Conservation (phyloP, 2,888 invertebrate genomes). For the Bursaphelenchus okinawaensis region DNA sequence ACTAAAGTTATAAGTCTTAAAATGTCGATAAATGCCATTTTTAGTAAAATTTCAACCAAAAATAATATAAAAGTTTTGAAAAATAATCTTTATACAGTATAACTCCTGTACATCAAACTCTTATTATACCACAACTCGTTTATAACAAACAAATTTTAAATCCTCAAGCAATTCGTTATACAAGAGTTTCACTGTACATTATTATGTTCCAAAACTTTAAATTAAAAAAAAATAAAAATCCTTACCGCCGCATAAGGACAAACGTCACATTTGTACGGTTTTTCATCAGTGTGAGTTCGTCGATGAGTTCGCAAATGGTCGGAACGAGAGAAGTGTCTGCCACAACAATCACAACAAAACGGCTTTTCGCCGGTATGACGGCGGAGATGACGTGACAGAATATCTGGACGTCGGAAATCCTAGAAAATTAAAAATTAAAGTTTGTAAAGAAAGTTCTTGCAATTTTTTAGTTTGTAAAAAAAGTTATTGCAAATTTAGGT, state of each 20-base stretch:
- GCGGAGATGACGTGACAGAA: slow-evolving; percentile 49
- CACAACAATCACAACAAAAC: slow-evolving; percentile 49
- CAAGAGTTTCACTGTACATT: no score
- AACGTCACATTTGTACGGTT: slow-evolving; percentile 49
- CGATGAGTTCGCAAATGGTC: slow-evolving; percentile 42
- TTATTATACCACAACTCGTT: no score
- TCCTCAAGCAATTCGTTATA: no score
- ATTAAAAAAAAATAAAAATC: slow-evolving; percentile 2
- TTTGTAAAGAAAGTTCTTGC: not conserved
- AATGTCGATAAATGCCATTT: no score
- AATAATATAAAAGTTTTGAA: no score
- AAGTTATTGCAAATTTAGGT: not conserved
- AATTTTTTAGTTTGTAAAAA: no score
- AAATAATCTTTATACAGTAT: no score
- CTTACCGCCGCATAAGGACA: slow-evolving; percentile 53
- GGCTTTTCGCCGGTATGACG: slow-evolving; percentile 55
- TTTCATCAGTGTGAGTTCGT: slow-evolving; percentile 53
- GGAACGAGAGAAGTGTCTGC: slow-evolving; percentile 47
- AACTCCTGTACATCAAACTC: no score
- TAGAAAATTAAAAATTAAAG: slow-evolving; percentile 32
- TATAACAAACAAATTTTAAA: no score
- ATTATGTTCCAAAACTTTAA: not conserved
- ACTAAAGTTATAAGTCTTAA: no score
- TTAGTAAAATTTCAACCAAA: no score
- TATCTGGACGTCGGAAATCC: slow-evolving; percentile 53